Base-by-base conservation (phyloP, 1,140 invertebrate genomes). In the Drosophila quadrilineata region DNA sequence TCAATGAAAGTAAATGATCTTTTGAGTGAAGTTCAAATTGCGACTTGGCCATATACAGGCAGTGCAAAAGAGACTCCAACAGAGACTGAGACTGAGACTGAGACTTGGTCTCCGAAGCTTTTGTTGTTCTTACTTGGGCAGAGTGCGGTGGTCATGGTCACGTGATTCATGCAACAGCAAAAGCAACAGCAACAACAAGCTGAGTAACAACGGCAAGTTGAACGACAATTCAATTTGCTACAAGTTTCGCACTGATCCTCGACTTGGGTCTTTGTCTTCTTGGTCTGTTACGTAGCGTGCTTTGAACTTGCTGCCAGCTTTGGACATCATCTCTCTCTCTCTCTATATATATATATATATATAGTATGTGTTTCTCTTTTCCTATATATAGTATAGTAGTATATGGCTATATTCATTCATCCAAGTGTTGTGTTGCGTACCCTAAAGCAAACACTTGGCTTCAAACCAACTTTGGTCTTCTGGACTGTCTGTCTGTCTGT, bases 161-260 rank as follows among this genome's bases (percentile, higher is more conserved):
- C 85, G 85, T 88, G 85, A 88, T 87, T 88, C 80, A 86, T 85
- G 75, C 80, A 79, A 86, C 71, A 87, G 64, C 64, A 75, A 31
- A 31, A 49, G 36, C 49, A 52, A n/a, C 46, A 24, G 38, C 2
- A 63, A 38, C 38, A 53, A 54, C 46, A 54, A 38, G 2, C 36
- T 58, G 36, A 41, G 31, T 26, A 19, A 40, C 43, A 70, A 5
- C 9, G 48, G 41, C 33, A 28, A 45, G 57, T 60, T 54, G 64
- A 87, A 79, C 82, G 76, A 87, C 84, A 84, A 87, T 88, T 88
- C 79, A 88, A 88, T 88, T 76, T 88, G 85, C 80, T 80, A 80
- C 86, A 88, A 85, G 70, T 72, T 63, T 71, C 62, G 85, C n/a
- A 84, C 79, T 85, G 70, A 84, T 85, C 77, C 74, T 71, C 65